Base-by-base conservation (phyloP, 2,797 vertebrate species). In the Muscicapa comitata region DNA sequence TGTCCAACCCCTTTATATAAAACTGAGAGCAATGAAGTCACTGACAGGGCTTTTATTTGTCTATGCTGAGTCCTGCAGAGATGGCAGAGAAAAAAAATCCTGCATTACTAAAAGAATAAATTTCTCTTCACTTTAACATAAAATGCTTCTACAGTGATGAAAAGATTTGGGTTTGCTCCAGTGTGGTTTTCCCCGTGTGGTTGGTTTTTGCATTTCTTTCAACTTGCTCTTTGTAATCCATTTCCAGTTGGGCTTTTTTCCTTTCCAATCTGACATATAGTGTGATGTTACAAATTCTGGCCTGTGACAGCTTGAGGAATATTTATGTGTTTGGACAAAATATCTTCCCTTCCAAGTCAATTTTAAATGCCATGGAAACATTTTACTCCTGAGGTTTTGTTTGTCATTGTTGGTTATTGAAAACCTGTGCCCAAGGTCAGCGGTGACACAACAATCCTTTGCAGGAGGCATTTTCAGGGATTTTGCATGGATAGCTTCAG, bases 261-360 rank as follows among this genome's bases (percentile, higher is more conserved):
- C 23, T 74, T 75, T 72, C 73, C 58, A 70, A 37, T 37, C 42
- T 90, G 79, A 86, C 63, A 74, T 76, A 35, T 4, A 85, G 35
- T 6, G 1, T 47, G 74, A 74, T 58, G 42, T 17, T 93, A 74
- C 65, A 74, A 61, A 88, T 51, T 77, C 45, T 82, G 88, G 38
- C 63, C 75, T 40, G 35, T 68, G 92, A 82, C 75, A 83, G 54
- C 50, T 89, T 65, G 50, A 89, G 82, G 72, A 61, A 31, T 63
- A 31, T 91, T 93, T 92, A 54, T 88, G 77, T 93, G 57, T 92
- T 95, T 92, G 78, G 55, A 74, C 58, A 91, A 85, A 93, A 77
- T 55, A 35, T 83, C 47, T 91, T 93, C 80, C 65, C 68, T 87
- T 87, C 65, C 78, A 91, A 91, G 33, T 92, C 43, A 80, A 23